These are phyloP conservation scores for Mus minutoides DNA, from an alignment of 2,797 vertebrate species.

Conservation along the genomic window DNA sequence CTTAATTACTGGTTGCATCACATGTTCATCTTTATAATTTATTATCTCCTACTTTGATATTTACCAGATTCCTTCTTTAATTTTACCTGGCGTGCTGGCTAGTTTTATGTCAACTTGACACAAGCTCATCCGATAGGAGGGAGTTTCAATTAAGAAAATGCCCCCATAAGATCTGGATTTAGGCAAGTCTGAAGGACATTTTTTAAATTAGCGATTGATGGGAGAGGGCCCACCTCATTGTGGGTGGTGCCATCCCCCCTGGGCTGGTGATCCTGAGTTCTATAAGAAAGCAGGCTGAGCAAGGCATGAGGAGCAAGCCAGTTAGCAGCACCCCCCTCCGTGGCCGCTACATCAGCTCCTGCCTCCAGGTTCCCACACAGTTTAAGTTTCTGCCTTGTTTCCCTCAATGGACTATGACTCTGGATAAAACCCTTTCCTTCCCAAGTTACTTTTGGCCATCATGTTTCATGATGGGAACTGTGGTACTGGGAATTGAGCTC, in stretches of 20 bases:
- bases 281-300: background rate
- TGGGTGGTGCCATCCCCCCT: background rate
- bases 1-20: background rate
- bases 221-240: background rate
- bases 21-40: constrained; percentile 22
- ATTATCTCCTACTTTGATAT: constrained; percentile 4
- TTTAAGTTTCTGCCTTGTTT: background rate
- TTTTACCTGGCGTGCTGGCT: background rate
- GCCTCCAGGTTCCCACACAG: background rate
- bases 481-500: background rate
- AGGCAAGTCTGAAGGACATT: background rate
- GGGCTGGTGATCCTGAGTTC: background rate
- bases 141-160: background rate
- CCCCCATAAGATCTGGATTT: background rate
- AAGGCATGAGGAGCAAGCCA: background rate
- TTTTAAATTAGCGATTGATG: background rate
- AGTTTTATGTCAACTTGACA: background rate
- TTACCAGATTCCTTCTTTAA: constrained; percentile 1
- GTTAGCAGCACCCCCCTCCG: background rate
- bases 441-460: background rate
- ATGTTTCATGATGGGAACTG: background rate
- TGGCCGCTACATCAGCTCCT: background rate
- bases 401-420: background rate
- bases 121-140: background rate
- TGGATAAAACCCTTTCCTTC: background rate